These are phyloP conservation scores for Drosophila tristis DNA, from an alignment of 1,140 invertebrate species.

Conservation along the genomic window DNA sequence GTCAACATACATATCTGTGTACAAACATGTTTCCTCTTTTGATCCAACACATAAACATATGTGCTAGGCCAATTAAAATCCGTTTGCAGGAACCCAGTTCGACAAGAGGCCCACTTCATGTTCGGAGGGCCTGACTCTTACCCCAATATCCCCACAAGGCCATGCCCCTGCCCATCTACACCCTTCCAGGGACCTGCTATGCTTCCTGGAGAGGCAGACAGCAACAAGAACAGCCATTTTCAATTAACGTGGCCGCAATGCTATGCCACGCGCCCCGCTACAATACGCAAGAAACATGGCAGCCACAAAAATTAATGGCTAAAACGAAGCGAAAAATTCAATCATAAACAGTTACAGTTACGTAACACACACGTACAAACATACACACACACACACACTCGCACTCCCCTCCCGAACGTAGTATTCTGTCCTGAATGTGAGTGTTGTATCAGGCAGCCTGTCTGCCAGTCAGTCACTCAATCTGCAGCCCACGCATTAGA, in stretches of 20 bases:
- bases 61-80: neutral
- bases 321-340: conserved; percentile 51
- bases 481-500: conserved; percentile 23
- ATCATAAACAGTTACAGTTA: conserved; percentile 63
- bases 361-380: conserved; percentile 37
- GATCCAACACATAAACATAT: no score
- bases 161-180: neutral
- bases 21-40: no score
- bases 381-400: neutral
- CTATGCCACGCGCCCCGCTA: conserved; percentile 39
- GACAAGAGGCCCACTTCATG: no score
- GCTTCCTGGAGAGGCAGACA: neutral
- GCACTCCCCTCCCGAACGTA: neutral
- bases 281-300: conserved; percentile 13
- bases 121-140: no score
- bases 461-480: conserved; percentile 3
- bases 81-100: no score
- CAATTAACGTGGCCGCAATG: conserved; percentile 38
- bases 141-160: no score
- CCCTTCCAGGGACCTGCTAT: neutral
- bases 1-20: no score
- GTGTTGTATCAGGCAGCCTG: conserved; percentile 42
- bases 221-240: conserved; percentile 33
- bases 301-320: conserved; percentile 40
- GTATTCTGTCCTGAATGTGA: conserved; percentile 7